Evolutionary conservation across 2,797 vertebrate genomes (phyloP).

Genomic region (Poecilia velifera): DNA sequence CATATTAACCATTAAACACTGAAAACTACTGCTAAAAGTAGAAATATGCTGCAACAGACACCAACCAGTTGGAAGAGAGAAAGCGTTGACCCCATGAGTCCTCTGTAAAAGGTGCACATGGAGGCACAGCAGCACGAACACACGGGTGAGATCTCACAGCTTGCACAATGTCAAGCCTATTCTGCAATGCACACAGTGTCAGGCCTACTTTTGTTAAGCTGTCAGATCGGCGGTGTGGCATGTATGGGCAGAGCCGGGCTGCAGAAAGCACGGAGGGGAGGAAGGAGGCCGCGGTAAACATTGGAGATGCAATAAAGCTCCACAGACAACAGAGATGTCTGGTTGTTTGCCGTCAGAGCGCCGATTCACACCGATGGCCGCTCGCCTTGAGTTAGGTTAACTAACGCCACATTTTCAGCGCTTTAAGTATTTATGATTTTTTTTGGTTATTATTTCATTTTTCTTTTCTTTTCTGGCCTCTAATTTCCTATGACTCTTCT

Average conservation of each 20-base stretch:
- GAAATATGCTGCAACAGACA: neutral
- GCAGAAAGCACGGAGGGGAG: constrained; percentile 18
- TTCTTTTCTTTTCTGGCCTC: neutral
- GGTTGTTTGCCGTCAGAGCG: constrained; percentile 21
- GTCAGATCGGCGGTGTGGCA: constrained; percentile 39
- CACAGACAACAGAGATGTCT: constrained; percentile 4
- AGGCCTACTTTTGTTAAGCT: constrained; percentile 52
- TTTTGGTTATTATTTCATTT: neutral
- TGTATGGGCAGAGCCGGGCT: constrained; percentile 16
- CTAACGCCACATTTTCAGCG: constrained; percentile 9
- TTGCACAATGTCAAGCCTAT: constrained; percentile 33
- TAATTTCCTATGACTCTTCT: neutral
- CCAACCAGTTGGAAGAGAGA: neutral
- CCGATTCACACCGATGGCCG: constrained; percentile 9
- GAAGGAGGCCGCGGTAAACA: constrained; percentile 21
- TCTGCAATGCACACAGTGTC: constrained; percentile 29
- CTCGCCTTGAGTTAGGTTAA: constrained; percentile 14
- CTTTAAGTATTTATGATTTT: neutral
- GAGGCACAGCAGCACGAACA: constrained; percentile 32
- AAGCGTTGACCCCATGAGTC: constrained; percentile 14
- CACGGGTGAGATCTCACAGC: constrained; percentile 32
- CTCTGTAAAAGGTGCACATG: constrained; percentile 27
- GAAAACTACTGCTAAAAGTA: neutral
- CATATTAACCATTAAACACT: neutral
- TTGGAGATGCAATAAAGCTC: constrained; percentile 16